Base-by-base conservation (phyloP, 2,888 invertebrate genomes). In the Eupithecia abbreviata region DNA sequence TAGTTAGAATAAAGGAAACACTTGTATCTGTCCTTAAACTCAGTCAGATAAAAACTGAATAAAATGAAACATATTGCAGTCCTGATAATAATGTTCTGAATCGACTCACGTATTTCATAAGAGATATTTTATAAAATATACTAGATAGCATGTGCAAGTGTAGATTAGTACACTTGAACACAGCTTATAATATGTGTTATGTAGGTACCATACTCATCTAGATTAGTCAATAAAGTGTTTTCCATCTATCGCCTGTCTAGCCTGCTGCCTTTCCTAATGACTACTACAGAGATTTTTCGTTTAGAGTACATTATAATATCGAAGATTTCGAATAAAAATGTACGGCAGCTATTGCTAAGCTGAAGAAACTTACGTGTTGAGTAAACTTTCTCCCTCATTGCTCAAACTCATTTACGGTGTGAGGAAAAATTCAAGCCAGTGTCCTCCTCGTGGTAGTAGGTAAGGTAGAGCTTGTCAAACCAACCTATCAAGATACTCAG, bases 11-110 rank as follows among this genome's bases (percentile, higher is more conserved):
- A 51, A 15, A 15, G 15, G 15, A 51, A 51, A 51, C 51, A 15
- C 51, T 55, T 6, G n/a, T 55, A 15, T 55, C n/a, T 55, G 55
- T n/a, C 7, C 55, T n/a, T 55, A 55, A 51, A 55, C 55, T 2
- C 2, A 1, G 6, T n/a, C 49, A 5, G 15, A 55, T 55, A 55
- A n/a, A 7, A 55, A 15, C 6, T 55, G 55, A n/a, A 55, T 55
- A n/a, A 55, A 55, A n/a, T n/a, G n/a, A n/a, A 55, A 6, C n/a
- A 55, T 55, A 55, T 55, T 55, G 55, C 55, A 55, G 55, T 55
- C n/a, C 55, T n/a, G n/a, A 7, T 7, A 55, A 6, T 55, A 55
- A 55, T 55, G 55, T 55, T 15, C 55, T 51, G 55, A n/a, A 55
- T 55, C 55, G 55, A n/a, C 15, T n/a, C 55, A 55, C n/a, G 55